Percentiles rank a stretch among this genome's conserved stretches.
These are phyloP conservation scores for Cecropterus lyciades DNA, from an alignment of 1,140 invertebrate species.

Conservation along the genomic window DNA sequence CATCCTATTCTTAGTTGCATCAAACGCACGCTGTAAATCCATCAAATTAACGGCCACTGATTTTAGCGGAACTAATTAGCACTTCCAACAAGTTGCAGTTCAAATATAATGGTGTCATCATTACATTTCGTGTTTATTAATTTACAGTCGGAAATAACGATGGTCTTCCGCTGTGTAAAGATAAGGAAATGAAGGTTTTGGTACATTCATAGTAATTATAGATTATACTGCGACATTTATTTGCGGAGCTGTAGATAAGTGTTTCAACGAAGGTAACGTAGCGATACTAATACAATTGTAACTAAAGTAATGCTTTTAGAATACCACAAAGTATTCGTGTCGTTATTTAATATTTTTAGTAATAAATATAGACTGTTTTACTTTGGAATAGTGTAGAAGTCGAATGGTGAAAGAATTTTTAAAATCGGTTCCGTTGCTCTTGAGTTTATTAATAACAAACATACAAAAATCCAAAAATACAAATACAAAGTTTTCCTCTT, in stretches of 20 bases:
- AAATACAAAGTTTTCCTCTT: no score
- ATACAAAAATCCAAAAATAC: no score
- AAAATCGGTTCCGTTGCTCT: no score
- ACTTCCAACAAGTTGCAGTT: constrained; percentile 16
- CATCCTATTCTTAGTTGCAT: constrained; percentile 1
- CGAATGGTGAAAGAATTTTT: no score
- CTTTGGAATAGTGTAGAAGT: no score
- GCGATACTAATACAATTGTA: background rate
- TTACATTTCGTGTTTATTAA: constrained; percentile 27
- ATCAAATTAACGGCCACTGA: constrained; percentile 19
- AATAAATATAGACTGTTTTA: no score
- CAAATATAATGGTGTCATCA: constrained; percentile 25
- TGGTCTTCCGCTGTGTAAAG: constrained; percentile 14
- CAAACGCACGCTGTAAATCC: background rate
- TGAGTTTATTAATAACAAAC: no score
- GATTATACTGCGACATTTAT: constrained; percentile 14
- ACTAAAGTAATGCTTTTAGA: background rate
- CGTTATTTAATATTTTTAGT: no score
- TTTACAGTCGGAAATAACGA: constrained; percentile 21
- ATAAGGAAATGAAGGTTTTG: constrained; percentile 11
- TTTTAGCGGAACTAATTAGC: constrained; percentile 31
- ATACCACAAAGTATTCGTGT: no score
- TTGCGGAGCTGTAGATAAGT: constrained; percentile 9
- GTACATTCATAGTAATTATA: constrained; percentile 11
- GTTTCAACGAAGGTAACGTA: constrained; percentile 3